Base-by-base conservation (phyloP, 2,797 vertebrate species). In the Remorina albescens region DNA sequence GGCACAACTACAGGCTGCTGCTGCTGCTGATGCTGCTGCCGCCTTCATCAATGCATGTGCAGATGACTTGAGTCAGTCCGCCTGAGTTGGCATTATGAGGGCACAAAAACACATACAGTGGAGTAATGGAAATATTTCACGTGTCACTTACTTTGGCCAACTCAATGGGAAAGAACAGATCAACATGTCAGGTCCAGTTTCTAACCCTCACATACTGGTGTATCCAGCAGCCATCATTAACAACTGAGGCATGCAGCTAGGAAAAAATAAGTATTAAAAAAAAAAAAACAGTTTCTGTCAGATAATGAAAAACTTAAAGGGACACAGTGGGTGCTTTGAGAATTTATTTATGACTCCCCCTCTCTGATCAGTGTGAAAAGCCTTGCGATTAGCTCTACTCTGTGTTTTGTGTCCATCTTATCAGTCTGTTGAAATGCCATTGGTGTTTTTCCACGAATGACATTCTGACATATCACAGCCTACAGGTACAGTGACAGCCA, bases 21-120 rank as follows among this genome's bases (percentile, higher is more conserved):
- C 19, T 70, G 61, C 13, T 58, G 59, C 63, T 77, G 76, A 39
- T 49, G 88, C 28, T 30, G 76, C 28, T 53, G 76, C 56, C 58
- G 65, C 49, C 74, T 68, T 84, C 69, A 67, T 64, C 61, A n/a
- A 60, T 80, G 41, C 85, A 78, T 69, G 69, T 69, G 69, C 78
- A 74, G 57, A 84, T 75, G 76, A 80, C 74, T 65, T 12, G 50
- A 69, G 81, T 79, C 76, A 56, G 58, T 47, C 70, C 23, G 74
- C 19, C 39, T 57, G 56, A 16, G 44, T 76, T 47, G 49, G 44
- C 53, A 71, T 49, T 62, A 3, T 47, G 41, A 50, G 51, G 57
- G 32, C 68, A 58, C 25, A 23, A n/a, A n/a, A n/a, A 69, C 2
- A 25, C 23, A 56, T 18, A 47, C 53, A 44, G 16, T 50, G 30